These are phyloP conservation scores for Amphibalanus amphitrite DNA, from an alignment of 1,140 invertebrate genomes.

Conservation along the genomic window DNA sequence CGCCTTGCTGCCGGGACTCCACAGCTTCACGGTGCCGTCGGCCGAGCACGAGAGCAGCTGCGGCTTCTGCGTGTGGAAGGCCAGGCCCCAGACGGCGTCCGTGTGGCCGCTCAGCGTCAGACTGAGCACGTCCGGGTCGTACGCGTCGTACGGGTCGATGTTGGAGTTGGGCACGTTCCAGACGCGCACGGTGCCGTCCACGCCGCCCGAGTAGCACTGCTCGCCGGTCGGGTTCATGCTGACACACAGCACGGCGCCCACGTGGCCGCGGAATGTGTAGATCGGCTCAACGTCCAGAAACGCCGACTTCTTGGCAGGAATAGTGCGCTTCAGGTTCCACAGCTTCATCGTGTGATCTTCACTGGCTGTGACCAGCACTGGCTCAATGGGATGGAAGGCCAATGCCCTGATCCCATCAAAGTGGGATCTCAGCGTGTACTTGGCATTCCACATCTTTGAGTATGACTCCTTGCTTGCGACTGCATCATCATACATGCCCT, in stretches of 20 bases:
- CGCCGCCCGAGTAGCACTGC: constrained; percentile 89
- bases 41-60: too few species aligned
- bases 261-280: constrained; percentile 91
- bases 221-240: constrained; percentile 81
- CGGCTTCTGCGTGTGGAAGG: too few species aligned
- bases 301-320: constrained; percentile 87
- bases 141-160: too few species aligned
- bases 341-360: constrained; percentile 98
- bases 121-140: too few species aligned
- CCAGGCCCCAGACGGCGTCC: too few species aligned
- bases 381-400: too few species aligned
- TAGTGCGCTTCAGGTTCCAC: constrained; percentile 97
- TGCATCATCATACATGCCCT: constrained; percentile 79
- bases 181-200: too few species aligned
- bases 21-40: too few species aligned
- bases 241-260: constrained; percentile 79
- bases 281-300: constrained; percentile 96
- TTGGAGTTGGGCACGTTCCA: too few species aligned
- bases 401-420: constrained; percentile 90
- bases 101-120: too few species aligned
- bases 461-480: constrained; percentile 73
- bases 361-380: constrained; percentile 90
- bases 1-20: too few species aligned
- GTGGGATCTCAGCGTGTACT: constrained; percentile 91
- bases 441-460: constrained; percentile 95